Evolutionary conservation across 2,797 vertebrate genomes (phyloP), one percentile per base, ranked within the genome.

Genomic region (Karalla daura): DNA sequence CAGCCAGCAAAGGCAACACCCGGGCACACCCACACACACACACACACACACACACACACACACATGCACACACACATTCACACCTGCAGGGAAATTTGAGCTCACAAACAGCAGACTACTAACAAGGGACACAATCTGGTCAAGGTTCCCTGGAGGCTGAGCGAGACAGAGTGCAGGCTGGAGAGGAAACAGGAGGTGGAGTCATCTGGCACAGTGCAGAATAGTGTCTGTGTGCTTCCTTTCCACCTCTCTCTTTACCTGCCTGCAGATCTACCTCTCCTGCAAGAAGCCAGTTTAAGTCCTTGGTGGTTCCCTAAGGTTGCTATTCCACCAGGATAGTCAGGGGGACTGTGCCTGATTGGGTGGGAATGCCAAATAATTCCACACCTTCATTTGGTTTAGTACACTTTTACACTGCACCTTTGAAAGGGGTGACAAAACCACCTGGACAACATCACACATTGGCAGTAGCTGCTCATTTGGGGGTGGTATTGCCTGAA

Each of bases 41-140:
- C 13, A 45, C 5, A 50, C n/a, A 37, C 12, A 25, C 13, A 58
- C 60, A 60, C 25, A 70, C 32, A 55, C 51, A 61, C 5, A 72
- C 35, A 61, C 17, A 61, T 11, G 47, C 5, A 50, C n/a, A 37
- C 12, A 25, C 13, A 58, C 60, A 60, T 23, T 68, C 32, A 55
- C 44, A 35, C 51, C 60, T 77, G 73, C 39, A 27, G 41, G 24
- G 44, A 61, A 53, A 75, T 84, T 72, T 79, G 43, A 59, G 67
- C 69, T 63, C 13, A 5, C 54, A 78, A 65, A 75, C 73, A 66
- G 58, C 44, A 65, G 64, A 79, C 74, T 76, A 49, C 65, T 80
- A 85, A 84, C 80, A 80, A 83, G 73, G 73, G 63, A 83, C 56
- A 49, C 76, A 83, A 67, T 86, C 61, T 81, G 78, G 78, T 68